A percentile compares a stretch with the other conserved stretches of the same genome.
These are phyloP conservation scores for Pelusios castaneus DNA, from an alignment of 2,113 vertebrate genomes.

Conservation along the genomic window DNA sequence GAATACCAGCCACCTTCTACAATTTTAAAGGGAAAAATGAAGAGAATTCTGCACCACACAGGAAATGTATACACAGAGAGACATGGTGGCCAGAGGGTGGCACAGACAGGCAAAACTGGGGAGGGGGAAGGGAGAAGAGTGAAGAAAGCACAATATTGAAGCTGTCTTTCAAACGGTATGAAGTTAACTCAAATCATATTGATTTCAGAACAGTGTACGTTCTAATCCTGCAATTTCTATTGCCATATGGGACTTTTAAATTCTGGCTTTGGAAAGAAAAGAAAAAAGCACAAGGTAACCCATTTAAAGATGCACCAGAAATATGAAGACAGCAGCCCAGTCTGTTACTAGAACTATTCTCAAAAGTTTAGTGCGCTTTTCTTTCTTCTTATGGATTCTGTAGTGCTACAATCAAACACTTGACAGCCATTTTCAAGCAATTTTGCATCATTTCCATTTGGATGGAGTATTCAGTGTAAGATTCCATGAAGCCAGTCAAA, in stretches of 20 bases:
- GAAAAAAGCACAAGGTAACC: constrained; percentile 70
- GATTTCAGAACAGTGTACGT: constrained; percentile 47
- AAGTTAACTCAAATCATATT: constrained; percentile 43
- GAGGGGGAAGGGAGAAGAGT: constrained; percentile 22
- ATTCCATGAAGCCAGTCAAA: constrained; percentile 49
- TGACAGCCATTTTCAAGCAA: constrained; percentile 64
- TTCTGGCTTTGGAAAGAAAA: constrained; percentile 70
- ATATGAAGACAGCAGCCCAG: constrained; percentile 67
- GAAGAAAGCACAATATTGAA: constrained; percentile 16
- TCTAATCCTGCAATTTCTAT: constrained; percentile 46
- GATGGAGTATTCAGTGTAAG: constrained; percentile 58
- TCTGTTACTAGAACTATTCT: constrained; percentile 65
- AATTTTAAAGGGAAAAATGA: not conserved
- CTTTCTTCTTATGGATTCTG: constrained; percentile 45
- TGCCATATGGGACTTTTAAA: constrained; percentile 63
- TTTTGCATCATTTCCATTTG: constrained; percentile 63
- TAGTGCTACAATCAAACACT: constrained; percentile 52
- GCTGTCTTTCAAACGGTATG: constrained; percentile 35
- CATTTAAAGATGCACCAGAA: constrained; percentile 68
- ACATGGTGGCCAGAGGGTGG: not conserved
- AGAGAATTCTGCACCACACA: not conserved
- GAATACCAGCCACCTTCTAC: not conserved
- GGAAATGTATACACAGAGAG: not conserved
- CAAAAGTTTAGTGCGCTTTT: constrained; percentile 55
- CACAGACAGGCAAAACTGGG: not conserved